phyloP scores from a whole-genome alignment of 2,888 invertebrate genomes.

The Creontiades dilutus region DNA sequence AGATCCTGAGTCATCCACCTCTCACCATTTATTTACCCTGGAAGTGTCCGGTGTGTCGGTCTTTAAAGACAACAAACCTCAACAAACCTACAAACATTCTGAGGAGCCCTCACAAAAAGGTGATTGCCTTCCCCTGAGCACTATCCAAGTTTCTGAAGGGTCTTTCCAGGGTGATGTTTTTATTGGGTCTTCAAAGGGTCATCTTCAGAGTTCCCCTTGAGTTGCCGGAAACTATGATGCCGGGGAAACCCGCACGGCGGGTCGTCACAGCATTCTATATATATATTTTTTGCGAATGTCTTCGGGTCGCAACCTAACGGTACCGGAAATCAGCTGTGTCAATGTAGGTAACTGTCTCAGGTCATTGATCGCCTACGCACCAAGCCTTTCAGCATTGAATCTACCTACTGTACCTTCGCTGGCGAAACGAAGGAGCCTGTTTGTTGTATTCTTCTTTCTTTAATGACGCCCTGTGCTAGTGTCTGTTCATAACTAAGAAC shows the following conservation, averaged over 20 bases:
- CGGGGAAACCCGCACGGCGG: neutral
- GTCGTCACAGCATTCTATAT: neutral
- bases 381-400: neutral
- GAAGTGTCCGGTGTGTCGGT: slow-evolving; percentile 45
- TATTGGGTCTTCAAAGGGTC: slow-evolving; percentile 33
- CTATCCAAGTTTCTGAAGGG: neutral
- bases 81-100: neutral
- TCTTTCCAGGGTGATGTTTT: slow-evolving; percentile 36
- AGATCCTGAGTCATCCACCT: slow-evolving; percentile 51
- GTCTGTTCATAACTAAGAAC: too few relatives aligned
- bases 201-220: neutral
- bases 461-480: too few relatives aligned
- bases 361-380: slow-evolving; percentile 50
- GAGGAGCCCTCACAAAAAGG: neutral
- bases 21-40: slow-evolving; percentile 52
- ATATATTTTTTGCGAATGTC: slow-evolving; percentile 24
- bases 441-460: too few relatives aligned
- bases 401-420: too few relatives aligned
- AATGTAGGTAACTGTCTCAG: slow-evolving; percentile 43
- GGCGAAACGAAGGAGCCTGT: too few relatives aligned
- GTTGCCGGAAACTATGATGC: slow-evolving; percentile 35
- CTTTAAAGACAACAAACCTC: slow-evolving; percentile 58
- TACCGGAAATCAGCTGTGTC: slow-evolving; percentile 58
- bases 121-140: neutral
- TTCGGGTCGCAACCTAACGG: slow-evolving; percentile 62